Evolutionary conservation across 2,113 vertebrate species (phyloP).

Genomic region (Scalopus aquaticus): DNA sequence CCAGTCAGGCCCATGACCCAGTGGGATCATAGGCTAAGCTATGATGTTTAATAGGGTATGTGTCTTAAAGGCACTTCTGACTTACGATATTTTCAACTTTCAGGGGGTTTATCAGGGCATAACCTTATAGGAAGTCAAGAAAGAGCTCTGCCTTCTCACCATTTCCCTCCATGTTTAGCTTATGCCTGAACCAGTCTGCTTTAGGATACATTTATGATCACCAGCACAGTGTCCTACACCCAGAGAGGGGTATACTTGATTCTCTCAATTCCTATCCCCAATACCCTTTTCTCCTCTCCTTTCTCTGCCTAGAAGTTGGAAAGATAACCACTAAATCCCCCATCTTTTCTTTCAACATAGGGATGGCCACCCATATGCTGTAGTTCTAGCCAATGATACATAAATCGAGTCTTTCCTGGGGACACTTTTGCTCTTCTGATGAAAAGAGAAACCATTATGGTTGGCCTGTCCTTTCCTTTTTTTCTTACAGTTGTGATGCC

Average conservation of each 20-base stretch:
- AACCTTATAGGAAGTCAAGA: not conserved
- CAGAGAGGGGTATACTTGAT: not conserved
- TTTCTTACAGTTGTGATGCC: not conserved
- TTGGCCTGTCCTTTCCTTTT: not conserved
- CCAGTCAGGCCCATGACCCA: not conserved
- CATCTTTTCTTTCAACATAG: not conserved
- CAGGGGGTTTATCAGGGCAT: not conserved
- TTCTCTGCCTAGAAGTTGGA: not conserved
- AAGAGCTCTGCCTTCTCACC: not conserved
- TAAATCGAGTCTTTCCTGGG: not conserved
- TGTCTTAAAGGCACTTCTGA: not conserved
- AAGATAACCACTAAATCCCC: not conserved
- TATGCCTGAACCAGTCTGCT: not conserved
- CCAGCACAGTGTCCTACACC: not conserved
- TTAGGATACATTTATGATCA: not conserved
- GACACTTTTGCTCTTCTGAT: not conserved
- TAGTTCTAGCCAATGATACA: not conserved
- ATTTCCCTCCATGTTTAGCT: not conserved
- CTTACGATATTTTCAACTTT: not conserved
- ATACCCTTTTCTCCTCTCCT: not conserved
- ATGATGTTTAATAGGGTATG: not conserved
- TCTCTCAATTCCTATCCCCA: not conserved
- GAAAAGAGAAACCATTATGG: not conserved
- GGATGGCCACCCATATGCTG: not conserved
- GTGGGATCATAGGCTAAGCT: not conserved